Conservation (phyloP, 1,140 invertebrate species). For the Pectinophora gossypiella region DNA sequence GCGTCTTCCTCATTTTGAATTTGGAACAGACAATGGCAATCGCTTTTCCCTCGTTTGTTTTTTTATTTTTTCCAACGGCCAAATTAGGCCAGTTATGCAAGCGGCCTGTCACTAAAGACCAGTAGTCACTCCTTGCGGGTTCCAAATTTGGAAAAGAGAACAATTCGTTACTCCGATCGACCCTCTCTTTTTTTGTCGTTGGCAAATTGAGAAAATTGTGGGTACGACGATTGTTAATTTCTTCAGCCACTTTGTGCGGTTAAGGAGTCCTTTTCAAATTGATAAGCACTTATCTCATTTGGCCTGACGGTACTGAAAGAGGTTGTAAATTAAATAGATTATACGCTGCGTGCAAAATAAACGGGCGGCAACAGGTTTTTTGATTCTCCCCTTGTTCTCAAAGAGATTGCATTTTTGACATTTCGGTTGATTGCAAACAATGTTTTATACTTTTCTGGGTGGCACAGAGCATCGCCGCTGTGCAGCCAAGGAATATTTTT, state of each 20-base stretch:
- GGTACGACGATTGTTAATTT: conserved; percentile 28
- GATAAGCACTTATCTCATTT: conserved; percentile 42
- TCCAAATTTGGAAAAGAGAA: conserved; percentile 32
- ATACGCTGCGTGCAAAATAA: conserved; percentile 20
- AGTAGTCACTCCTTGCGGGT: conserved; percentile 39
- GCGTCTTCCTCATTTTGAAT: conserved; percentile 67
- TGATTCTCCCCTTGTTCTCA: conserved; percentile 3
- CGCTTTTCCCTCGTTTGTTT: conserved; percentile 36
- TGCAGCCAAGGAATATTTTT: too few species aligned
- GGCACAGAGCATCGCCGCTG: too few species aligned
- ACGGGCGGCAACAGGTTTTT: conserved; percentile 11
- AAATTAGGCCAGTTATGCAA: conserved; percentile 54
- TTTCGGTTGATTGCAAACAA: conserved; percentile 5
- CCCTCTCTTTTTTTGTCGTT: conserved; percentile 31
- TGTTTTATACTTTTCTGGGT: too few species aligned
- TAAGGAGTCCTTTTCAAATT: conserved; percentile 27
- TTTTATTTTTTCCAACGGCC: conserved; percentile 26
- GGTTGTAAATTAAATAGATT: conserved; percentile 38
- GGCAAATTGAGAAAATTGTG: conserved; percentile 53
- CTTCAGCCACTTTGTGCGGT: conserved; percentile 34
- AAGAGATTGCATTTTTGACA: conserved; percentile 10
- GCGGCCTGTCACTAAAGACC: conserved; percentile 56
- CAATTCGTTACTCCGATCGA: conserved; percentile 39
- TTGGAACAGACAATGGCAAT: conserved; percentile 61
- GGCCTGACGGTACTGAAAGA: conserved; percentile 23